Conservation (phyloP, 2,888 invertebrate genomes). For the Polyommatus iphigenia region DNA sequence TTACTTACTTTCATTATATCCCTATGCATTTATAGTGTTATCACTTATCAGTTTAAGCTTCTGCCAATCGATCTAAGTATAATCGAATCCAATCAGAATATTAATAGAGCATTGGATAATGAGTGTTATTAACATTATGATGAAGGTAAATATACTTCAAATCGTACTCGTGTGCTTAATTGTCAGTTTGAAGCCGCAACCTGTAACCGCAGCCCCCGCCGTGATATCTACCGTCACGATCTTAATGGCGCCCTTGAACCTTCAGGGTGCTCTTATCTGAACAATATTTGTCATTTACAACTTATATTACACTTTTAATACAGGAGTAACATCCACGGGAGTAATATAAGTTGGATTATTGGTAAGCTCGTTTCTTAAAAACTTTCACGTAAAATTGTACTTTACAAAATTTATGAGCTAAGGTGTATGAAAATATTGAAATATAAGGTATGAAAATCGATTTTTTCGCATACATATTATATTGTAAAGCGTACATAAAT, state of each 20-base stretch:
- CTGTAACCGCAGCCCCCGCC: constrained; percentile 4
- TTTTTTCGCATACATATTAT: too few relatives aligned
- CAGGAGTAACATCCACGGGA: too few relatives aligned
- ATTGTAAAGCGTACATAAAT: too few relatives aligned
- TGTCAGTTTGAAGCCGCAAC: background rate
- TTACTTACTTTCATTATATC: too few relatives aligned
- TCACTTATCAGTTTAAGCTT: too few relatives aligned
- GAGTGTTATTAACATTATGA: too few relatives aligned
- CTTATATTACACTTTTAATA: background rate
- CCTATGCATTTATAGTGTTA: too few relatives aligned
- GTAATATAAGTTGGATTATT: background rate
- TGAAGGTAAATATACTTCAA: background rate
- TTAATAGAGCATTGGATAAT: background rate
- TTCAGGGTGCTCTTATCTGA: constrained; percentile 6
- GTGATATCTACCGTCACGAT: constrained; percentile 8
- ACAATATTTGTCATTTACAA: constrained; percentile 10
- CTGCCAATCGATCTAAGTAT: background rate
- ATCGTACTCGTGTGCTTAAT: background rate
- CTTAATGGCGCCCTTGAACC: constrained; percentile 7
- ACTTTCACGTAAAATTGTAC: too few relatives aligned
- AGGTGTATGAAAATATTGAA: too few relatives aligned
- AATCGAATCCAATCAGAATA: background rate
- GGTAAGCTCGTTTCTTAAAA: background rate
- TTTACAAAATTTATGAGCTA: too few relatives aligned
- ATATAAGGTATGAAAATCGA: too few relatives aligned